Percentiles rank a stretch among this genome's conserved stretches.
Evolutionary conservation across 2,113 vertebrate genomes (phyloP).

Genomic region (Gobiocypris rarus): DNA sequence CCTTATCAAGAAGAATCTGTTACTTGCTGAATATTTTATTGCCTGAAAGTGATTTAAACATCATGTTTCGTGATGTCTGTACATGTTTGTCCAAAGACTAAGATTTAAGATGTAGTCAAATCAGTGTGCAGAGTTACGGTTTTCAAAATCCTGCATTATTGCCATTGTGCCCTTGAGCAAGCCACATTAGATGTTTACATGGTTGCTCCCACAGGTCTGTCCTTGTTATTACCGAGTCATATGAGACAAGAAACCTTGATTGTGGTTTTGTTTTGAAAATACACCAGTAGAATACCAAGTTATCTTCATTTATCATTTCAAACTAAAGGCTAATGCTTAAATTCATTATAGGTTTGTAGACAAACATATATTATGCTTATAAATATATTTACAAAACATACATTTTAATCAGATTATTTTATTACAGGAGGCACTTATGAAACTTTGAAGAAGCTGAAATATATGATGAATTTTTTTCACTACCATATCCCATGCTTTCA

Average conservation of each 20-base stretch:
- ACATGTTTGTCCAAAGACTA: too few species aligned
- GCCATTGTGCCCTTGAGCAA: background rate
- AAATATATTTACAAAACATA: background rate
- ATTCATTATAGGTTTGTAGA: background rate
- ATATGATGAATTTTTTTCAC: background rate
- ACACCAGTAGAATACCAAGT: background rate
- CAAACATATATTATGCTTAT: background rate
- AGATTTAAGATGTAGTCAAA: background rate
- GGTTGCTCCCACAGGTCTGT: background rate
- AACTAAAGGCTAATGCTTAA: background rate
- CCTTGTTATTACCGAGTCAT: background rate
- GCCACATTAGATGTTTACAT: constrained; percentile 2
- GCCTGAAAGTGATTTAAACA: background rate
- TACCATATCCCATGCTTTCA: too few species aligned
- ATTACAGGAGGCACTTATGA: background rate
- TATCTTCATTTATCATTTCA: background rate
- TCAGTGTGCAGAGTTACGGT: background rate
- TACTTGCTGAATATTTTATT: background rate
- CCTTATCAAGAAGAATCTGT: background rate
- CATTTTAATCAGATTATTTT: background rate
- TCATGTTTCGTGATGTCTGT: background rate
- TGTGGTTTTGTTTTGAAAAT: background rate
- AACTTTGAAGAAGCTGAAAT: background rate
- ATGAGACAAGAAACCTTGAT: background rate
- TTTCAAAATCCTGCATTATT: background rate